phyloP scores from a whole-genome alignment of 2,797 vertebrate genomes.

The Tympanoctomys barrerae region DNA sequence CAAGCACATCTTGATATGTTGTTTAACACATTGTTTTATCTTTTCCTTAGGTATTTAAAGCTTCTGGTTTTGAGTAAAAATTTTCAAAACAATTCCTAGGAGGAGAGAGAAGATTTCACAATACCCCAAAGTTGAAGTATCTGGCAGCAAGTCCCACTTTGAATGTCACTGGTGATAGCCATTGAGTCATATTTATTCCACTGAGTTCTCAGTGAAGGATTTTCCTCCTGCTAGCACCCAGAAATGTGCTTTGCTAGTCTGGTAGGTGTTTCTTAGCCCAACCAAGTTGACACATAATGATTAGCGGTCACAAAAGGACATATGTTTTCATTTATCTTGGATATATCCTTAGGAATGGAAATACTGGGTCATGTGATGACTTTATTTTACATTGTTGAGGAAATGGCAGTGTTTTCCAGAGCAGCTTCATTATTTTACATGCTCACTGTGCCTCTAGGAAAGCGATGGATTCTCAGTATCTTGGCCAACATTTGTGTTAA shows the following conservation, averaged over 20 bases:
- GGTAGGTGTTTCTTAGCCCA: background rate
- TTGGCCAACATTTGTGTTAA: background rate
- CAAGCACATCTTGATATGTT: constrained; percentile 53
- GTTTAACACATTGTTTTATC: constrained; percentile 61
- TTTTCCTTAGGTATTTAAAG: constrained; percentile 71
- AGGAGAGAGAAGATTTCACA: background rate
- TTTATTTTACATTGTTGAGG: constrained; percentile 1
- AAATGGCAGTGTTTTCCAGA: background rate
- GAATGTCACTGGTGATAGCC: background rate
- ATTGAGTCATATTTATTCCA: constrained; percentile 29
- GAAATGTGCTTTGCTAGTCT: background rate
- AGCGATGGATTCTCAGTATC: background rate
- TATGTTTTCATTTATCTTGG: constrained; percentile 1
- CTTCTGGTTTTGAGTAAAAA: constrained; percentile 46
- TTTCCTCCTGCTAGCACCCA: background rate
- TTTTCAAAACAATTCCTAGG: background rate
- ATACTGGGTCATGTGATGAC: background rate
- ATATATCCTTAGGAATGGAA: background rate
- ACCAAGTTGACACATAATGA: background rate
- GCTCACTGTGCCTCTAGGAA: background rate
- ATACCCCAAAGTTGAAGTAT: constrained; percentile 10
- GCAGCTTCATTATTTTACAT: background rate
- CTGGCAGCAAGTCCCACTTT: background rate
- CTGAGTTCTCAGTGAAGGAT: constrained; percentile 46
- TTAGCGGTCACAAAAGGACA: background rate